phyloP scores from a whole-genome alignment of 2,888 invertebrate genomes.

The Nemapogon koenigi region DNA sequence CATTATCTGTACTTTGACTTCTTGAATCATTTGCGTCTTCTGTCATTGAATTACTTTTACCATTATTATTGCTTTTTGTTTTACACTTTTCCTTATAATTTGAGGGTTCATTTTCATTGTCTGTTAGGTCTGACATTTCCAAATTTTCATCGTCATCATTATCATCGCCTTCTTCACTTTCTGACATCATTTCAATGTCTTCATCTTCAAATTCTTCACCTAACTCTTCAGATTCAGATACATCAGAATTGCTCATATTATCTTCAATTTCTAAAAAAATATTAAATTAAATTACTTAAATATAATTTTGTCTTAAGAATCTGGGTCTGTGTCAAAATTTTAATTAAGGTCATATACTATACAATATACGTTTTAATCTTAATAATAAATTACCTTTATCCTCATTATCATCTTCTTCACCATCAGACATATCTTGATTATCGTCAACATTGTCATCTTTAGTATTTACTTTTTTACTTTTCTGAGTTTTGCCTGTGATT shows the following conservation, averaged over 20 bases:
- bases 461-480: slow-evolving; percentile 14
- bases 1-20: slow-evolving; percentile 20
- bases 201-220: neutral
- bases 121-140: no score
- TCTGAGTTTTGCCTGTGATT: slow-evolving; percentile 42
- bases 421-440: slow-evolving; percentile 12
- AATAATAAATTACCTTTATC: no score
- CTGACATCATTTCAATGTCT: neutral
- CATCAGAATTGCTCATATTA: slow-evolving; percentile 18
- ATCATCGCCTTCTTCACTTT: slow-evolving; percentile 8
- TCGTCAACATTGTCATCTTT: slow-evolving; percentile 11
- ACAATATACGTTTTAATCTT: no score
- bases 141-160: slow-evolving; percentile 18
- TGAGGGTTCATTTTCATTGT: neutral
- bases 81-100: neutral
- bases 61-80: neutral
- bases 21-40: slow-evolving; percentile 18
- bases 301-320: neutral
- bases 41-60: no score
- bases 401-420: slow-evolving; percentile 13
- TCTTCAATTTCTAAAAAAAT: slow-evolving; percentile 19
- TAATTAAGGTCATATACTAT: no score
- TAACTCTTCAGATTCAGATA: slow-evolving; percentile 17
- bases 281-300: neutral
- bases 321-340: neutral